Conservation (phyloP, 37 sponge, comb jelly and placozoan genomes). For the Aplysina aerophoba region DNA sequence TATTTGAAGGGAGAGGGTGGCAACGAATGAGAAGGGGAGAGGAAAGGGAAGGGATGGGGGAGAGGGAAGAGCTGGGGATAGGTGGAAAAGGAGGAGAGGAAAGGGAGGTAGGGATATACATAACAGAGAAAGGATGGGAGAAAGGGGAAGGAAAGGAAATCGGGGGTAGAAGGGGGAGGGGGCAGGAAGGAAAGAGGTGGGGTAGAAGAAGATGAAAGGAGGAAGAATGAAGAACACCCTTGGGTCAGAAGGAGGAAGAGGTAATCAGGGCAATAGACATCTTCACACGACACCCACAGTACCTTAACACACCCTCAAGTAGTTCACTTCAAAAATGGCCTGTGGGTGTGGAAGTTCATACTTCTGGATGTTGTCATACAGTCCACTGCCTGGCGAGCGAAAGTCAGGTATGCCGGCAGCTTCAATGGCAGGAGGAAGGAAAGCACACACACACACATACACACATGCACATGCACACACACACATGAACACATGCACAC, state of each 20-base stretch:
- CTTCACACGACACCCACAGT: not conserved
- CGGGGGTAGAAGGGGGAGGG: no score
- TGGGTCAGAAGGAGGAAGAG: no score
- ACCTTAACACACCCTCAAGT: conserved; percentile 62
- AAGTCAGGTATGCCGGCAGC: conserved; percentile 99
- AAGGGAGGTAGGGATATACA: no score
- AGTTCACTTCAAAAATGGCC: conserved; percentile 88
- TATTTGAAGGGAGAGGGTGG: not conserved
- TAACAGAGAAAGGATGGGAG: no score
- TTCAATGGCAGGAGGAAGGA: not conserved
- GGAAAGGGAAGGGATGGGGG: no score
- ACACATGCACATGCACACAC: not conserved
- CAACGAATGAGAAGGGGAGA: no score
- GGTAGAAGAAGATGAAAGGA: no score
- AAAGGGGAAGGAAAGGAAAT: no score
- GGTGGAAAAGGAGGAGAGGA: no score
- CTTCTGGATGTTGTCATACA: conserved; percentile 93
- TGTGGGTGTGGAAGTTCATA: conserved; percentile 90
- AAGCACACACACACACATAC: not conserved
- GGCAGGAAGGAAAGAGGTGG: no score
- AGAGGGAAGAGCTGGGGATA: no score
- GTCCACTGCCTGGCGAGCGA: conserved; percentile 90
- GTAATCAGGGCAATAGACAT: not conserved
- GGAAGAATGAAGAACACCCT: no score
- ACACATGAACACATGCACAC: not conserved